phyloP scores from a whole-genome alignment of 2,888 invertebrate species.

The Polydrusus tereticollis region DNA sequence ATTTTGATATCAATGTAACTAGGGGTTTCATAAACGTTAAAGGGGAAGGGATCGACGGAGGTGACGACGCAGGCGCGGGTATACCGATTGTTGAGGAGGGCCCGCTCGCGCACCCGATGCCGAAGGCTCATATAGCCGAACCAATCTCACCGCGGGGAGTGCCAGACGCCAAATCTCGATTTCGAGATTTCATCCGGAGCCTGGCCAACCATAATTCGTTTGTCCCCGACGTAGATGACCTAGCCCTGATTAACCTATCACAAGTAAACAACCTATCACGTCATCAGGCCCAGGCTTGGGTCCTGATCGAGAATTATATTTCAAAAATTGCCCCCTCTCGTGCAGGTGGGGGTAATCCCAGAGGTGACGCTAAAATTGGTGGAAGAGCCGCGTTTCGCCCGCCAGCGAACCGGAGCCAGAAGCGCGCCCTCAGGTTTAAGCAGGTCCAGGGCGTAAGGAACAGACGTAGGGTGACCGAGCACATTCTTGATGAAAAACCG shows the following conservation, averaged over 20 bases:
- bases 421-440: background rate
- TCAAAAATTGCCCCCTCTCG: background rate
- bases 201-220: background rate
- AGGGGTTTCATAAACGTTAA: no score
- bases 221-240: background rate
- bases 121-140: no score
- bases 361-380: background rate
- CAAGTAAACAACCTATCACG: background rate
- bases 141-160: no score
- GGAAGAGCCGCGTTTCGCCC: background rate
- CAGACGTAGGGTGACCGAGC: background rate
- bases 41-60: no score
- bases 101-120: no score
- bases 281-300: background rate
- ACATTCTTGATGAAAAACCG: background rate
- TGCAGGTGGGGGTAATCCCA: background rate
- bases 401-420: background rate
- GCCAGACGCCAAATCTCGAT: no score
- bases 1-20: no score
- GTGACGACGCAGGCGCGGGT: no score
- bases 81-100: no score
- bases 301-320: background rate
- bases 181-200: background rate
- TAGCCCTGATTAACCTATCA: background rate
- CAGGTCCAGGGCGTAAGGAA: background rate